Evolutionary conservation across 1,140 invertebrate species (phyloP), one percentile per base, ranked within the genome.

Genomic region (fruit fly (Drosophila melanogaster)): DNA sequence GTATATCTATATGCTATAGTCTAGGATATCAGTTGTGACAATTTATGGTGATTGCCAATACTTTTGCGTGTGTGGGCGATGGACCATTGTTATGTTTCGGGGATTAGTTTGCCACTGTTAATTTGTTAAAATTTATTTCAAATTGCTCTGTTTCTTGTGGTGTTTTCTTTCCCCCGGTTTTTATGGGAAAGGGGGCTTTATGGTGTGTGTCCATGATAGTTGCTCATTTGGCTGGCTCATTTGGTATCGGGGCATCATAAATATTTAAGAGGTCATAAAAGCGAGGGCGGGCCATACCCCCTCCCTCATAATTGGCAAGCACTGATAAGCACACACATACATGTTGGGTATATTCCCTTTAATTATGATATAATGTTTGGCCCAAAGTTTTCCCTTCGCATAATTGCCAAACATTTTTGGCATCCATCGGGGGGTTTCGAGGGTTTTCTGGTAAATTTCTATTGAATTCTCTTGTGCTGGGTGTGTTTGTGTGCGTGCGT

Each of bases 251-350:
- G 41, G 53, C 55, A 50, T 55, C 76, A 69, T 83, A 86, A 85
- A 81, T 76, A 81, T 76, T 86, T 86, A 86, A 89, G 81, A 75
- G 83, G 65, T 74, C 83, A 79, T 87, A 77, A 86, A 81, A 80
- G 54, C 61, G 54, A 58, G 33, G 22, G 33, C 57, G 22, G 49
- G 53, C 62, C 43, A 40, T 24, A 22, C 8, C 17, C 37, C 24
- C 26, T 17, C 19, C 30, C 67, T 74, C 75, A 79, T 90, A 90
- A 90, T 90, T 90, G 79, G 78, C 85, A 79, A 81, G 74, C 75
- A 70, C 64, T 77, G 75, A 77, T 77, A 77, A 70, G 47, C 62
- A 24, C 57, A 17, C 19, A 35, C 22, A 54, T 41, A 10, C 22
- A 15, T 14, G 17, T 43, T 17, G 19, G 14, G 15, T 50, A 24